Evolutionary conservation across 2,888 invertebrate genomes (phyloP).

Genomic region (Cataglyphis albicans): DNA sequence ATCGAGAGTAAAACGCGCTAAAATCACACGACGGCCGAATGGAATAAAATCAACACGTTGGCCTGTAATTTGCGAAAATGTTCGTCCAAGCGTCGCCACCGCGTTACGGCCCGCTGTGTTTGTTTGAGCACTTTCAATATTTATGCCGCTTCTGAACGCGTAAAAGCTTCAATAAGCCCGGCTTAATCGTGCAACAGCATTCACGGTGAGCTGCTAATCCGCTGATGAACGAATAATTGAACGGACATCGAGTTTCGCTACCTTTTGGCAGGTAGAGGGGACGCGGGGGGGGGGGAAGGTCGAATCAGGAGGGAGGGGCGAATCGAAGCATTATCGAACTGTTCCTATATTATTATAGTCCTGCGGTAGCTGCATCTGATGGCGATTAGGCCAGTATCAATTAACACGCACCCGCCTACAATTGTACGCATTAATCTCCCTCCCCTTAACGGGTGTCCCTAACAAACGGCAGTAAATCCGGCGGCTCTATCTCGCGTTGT

Average conservation of each 20-base stretch:
- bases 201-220: slow-evolving; percentile 68
- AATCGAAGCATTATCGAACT: slow-evolving; percentile 71
- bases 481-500: slow-evolving; percentile 65
- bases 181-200: slow-evolving; percentile 64
- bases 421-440: slow-evolving; percentile 78
- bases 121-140: slow-evolving; percentile 53
- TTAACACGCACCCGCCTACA: slow-evolving; percentile 75
- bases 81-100: slow-evolving; percentile 44
- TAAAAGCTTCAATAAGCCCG: slow-evolving; percentile 67
- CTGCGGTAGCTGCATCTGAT: slow-evolving; percentile 72
- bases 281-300: too few species aligned
- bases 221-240: slow-evolving; percentile 74
- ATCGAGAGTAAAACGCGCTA: slow-evolving; percentile 34
- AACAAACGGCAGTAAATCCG: slow-evolving; percentile 75
- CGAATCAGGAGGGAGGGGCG: not conserved
- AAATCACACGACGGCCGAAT: slow-evolving; percentile 44
- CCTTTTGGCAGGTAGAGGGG: slow-evolving; percentile 31
- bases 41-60: slow-evolving; percentile 54
- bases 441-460: slow-evolving; percentile 75
- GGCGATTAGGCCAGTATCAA: slow-evolving; percentile 78
- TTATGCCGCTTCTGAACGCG: slow-evolving; percentile 42
- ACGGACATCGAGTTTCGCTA: slow-evolving; percentile 67
- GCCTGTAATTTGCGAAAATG: slow-evolving; percentile 53
- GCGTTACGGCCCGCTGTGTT: slow-evolving; percentile 41
- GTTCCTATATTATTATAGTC: slow-evolving; percentile 72